Conservation (phyloP, 2,888 invertebrate species). For the Drosophila fulvimacula region DNA sequence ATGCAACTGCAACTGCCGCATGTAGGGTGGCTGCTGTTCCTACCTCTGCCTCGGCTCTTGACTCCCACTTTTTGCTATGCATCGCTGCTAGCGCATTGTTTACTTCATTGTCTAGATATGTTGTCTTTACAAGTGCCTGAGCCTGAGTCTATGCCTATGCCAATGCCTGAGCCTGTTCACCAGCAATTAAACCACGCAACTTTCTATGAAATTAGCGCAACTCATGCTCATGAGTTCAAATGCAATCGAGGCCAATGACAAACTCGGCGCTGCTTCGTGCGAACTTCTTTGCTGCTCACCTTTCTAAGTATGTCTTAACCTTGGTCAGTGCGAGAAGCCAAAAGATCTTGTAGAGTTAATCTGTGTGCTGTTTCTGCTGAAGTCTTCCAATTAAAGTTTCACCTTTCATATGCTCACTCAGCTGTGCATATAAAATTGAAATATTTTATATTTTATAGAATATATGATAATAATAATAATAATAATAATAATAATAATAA, state of each 20-base stretch:
- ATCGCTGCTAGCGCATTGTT: slow-evolving; percentile 33
- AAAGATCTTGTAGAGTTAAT: no score
- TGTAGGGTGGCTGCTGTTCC: slow-evolving; percentile 8
- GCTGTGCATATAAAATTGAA: no score
- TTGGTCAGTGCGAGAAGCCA: not conserved
- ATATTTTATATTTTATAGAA: no score
- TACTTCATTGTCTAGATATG: not conserved
- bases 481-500: no score
- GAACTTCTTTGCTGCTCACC: not conserved
- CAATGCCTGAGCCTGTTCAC: not conserved
- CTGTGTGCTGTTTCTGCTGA: not conserved
- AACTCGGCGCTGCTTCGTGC: not conserved
- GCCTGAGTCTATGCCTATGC: not conserved
- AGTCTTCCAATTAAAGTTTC: not conserved
- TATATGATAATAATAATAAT: no score
- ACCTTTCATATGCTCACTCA: not conserved
- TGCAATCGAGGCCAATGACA: slow-evolving; percentile 9
- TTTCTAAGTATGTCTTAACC: not conserved
- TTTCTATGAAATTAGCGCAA: slow-evolving; percentile 66
- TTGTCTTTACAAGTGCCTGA: slow-evolving; percentile 10
- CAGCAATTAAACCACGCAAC: slow-evolving; percentile 66
- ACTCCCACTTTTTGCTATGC: slow-evolving; percentile 45
- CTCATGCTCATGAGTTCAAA: slow-evolving; percentile 19
- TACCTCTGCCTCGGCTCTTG: slow-evolving; percentile 16
- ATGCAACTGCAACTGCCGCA: slow-evolving; percentile 41